Evolutionary conservation across 2,113 vertebrate species (phyloP), one percentile per base, ranked within the genome.

Genomic region (Psephotus haematonotus): DNA sequence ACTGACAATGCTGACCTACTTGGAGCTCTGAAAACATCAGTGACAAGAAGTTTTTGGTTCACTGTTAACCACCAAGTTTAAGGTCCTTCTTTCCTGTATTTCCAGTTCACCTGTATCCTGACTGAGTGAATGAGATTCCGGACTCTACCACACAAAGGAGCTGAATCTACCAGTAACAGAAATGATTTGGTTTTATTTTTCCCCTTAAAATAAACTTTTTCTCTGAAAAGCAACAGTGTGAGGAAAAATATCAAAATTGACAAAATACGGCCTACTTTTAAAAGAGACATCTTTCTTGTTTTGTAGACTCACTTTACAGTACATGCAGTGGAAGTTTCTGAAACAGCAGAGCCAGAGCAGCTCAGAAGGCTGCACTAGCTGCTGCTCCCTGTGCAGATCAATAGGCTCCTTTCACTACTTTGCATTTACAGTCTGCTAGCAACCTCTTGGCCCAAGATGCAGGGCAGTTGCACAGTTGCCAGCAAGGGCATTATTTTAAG

Each of bases 1-100:
- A 64, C 39, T 70, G 63, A 90, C 35, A 67, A 96, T 82, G 50
- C 63, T 88, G 71, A 93, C 92, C 53, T 81, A 88, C 85, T 90
- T 95, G 59, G 46, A 80, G 25, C 13, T 59, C 31, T 69, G 52
- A 80, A 84, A 94, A 88, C 33, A 52, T 17, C 17, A 80, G 6
- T 6, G 19, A 37, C 28, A 8, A 50, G 47, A 92, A 85, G 43
- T 24, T 94, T 91, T 53, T 84, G 10, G 6, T 86, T 79, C 35
- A 74, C 14, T 64, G 39, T 50, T 76, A 87, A 41, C 13, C 72
- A 39, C 3, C 10, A 70, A 49, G 15, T 2, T 29, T 67, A 87
- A 77, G 22, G 25, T 16, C 9, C 13, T 79, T 84, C 35, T 50
- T 68, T 57, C 28, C 14, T 37, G 0, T 50, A 41, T 31, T 91